A percentile compares a stretch with the other conserved stretches of the same genome.
Conservation (phyloP, 2,113 vertebrate genomes). For the Crotalus helleri region DNA sequence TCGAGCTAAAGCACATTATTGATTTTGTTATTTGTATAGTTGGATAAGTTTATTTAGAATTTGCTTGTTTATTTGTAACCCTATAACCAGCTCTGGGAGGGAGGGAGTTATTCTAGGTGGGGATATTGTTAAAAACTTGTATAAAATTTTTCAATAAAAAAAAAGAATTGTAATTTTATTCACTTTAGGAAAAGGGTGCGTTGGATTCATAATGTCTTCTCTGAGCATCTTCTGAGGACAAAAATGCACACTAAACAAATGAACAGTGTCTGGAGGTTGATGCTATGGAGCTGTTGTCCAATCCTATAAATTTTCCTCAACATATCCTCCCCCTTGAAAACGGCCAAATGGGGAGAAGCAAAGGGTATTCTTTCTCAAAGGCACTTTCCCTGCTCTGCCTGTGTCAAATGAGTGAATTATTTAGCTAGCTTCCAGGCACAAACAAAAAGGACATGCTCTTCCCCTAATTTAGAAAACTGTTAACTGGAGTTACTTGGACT, state of each 20-base stretch:
- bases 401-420: background rate
- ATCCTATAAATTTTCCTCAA: background rate
- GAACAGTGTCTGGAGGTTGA: background rate
- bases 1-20: no score
- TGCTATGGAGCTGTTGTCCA: background rate
- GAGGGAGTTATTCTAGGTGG: no score
- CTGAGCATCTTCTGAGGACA: background rate
- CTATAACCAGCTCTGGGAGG: no score
- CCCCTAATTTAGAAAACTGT: background rate
- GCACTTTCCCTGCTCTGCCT: background rate
- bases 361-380: background rate
- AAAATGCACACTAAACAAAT: background rate
- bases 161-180: no score
- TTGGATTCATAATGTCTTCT: background rate
- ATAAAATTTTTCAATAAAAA: no score
- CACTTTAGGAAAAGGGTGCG: no score
- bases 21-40: no score
- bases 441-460: background rate
- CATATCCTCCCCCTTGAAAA: no score
- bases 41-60: no score
- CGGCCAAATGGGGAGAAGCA: background rate
- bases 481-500: conserved; percentile 60
- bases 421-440: background rate
- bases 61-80: no score
- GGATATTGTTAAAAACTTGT: no score